Percentiles rank a stretch among this genome's conserved stretches.
These are phyloP conservation scores for Campoletis sonorensis DNA, from an alignment of 1,140 invertebrate species.

Conservation along the genomic window DNA sequence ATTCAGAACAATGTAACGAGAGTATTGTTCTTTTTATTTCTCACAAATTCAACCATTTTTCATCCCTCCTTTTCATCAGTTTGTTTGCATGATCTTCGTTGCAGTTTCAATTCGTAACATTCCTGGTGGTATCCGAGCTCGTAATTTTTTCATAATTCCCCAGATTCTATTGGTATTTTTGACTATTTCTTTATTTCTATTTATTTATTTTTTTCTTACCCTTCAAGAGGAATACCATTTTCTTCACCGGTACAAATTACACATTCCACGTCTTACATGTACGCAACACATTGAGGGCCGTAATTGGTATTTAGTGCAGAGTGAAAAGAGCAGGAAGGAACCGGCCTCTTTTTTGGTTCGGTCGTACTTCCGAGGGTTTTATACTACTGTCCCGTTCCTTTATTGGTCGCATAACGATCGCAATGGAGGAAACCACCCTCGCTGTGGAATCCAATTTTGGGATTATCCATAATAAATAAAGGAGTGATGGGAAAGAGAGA, in stretches of 20 bases:
- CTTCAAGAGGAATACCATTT: background rate
- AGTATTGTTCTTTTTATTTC: slow-evolving; percentile 7
- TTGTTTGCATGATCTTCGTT: background rate
- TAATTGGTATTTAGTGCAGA: background rate
- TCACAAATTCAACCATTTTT: background rate
- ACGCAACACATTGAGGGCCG: background rate
- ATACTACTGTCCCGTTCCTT: background rate
- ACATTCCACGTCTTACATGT: background rate
- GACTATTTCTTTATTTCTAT: too few relatives aligned
- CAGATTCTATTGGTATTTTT: background rate
- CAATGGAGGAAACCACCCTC: background rate
- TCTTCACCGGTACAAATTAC: background rate
- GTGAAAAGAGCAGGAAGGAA: background rate
- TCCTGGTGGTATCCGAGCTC: background rate
- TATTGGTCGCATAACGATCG: slow-evolving; percentile 29
- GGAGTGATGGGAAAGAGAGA: slow-evolving; percentile 21
- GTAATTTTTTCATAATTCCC: background rate
- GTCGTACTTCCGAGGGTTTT: background rate
- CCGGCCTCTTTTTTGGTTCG: background rate
- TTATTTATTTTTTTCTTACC: background rate
- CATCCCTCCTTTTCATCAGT: background rate
- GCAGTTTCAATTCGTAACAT: background rate
- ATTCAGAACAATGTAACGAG: background rate
- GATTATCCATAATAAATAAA: slow-evolving; percentile 64
- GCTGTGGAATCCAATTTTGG: slow-evolving; percentile 55